phyloP scores from a whole-genome alignment of 2,797 vertebrate species.

The Pogoniulus pusillus region DNA sequence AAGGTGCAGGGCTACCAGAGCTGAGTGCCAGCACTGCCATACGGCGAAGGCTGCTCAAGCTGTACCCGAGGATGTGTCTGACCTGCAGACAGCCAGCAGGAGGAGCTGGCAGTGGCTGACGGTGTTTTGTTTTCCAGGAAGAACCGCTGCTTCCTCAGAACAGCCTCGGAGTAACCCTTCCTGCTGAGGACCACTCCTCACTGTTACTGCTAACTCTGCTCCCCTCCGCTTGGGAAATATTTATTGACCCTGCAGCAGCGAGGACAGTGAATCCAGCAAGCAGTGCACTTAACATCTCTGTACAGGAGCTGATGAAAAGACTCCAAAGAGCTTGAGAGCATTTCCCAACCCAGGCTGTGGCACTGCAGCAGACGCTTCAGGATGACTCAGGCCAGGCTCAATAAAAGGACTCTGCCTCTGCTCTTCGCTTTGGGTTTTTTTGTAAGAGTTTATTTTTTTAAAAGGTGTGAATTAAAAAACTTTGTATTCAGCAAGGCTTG shows the following conservation, averaged over 20 bases:
- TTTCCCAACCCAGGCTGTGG: not conserved
- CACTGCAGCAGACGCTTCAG: not conserved
- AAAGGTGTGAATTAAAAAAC: constrained; percentile 40
- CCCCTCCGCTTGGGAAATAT: constrained; percentile 42
- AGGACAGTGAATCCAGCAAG: not conserved
- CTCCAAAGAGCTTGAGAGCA: not conserved
- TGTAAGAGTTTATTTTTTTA: constrained; percentile 24
- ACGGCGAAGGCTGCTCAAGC: not conserved
- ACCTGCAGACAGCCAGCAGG: not conserved
- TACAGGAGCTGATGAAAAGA: not conserved
- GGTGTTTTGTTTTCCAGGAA: constrained; percentile 56
- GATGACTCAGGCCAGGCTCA: constrained; percentile 31
- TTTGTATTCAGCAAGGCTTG: not conserved
- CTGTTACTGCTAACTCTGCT: constrained; percentile 15
- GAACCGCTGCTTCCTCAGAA: constrained; percentile 75
- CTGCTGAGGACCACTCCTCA: not conserved
- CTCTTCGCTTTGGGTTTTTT: not conserved
- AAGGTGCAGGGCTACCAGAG: fast-evolving
- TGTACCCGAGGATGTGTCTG: no score
- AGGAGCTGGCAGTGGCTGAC: not conserved
- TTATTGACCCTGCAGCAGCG: constrained; percentile 47
- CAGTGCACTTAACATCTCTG: constrained; percentile 40
- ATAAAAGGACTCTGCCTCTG: constrained; percentile 44
- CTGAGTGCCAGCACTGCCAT: no score
- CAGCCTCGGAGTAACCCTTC: constrained; percentile 64